Evolutionary conservation across 1,140 invertebrate genomes (phyloP).

Genomic region (Lutraria rhynchaena): DNA sequence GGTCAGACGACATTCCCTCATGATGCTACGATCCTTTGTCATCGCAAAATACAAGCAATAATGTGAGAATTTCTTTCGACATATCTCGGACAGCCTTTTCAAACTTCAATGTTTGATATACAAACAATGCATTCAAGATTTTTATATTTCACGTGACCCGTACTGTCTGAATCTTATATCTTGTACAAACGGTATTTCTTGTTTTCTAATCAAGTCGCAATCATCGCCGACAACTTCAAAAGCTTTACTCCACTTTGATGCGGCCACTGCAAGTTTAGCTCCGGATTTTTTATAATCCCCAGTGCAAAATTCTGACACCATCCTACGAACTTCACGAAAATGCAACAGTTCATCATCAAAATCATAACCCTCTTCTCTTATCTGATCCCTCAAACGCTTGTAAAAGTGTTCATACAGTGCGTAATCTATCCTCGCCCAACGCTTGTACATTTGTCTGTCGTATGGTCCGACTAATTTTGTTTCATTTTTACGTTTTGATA

Average conservation of each 20-base stretch:
- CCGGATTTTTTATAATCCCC: conserved; percentile 38
- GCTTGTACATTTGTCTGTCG: conserved; percentile 41
- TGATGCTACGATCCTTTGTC: no score
- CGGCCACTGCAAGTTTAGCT: conserved; percentile 44
- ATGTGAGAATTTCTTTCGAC: no score
- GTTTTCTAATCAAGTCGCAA: conserved; percentile 44
- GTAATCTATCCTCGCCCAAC: conserved; percentile 62
- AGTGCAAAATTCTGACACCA: conserved; percentile 36
- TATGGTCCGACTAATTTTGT: conserved; percentile 10
- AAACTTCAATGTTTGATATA: background rate
- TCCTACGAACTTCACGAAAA: conserved; percentile 44
- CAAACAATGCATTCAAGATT: background rate
- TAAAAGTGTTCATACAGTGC: conserved; percentile 66
- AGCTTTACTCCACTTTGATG: conserved; percentile 41
- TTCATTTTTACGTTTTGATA: conserved; percentile 9
- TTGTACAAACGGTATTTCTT: conserved; percentile 55
- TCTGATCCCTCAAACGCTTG: conserved; percentile 56
- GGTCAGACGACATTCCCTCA: no score
- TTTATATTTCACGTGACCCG: conserved; percentile 35
- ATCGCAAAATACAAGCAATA: no score
- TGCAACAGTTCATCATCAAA: conserved; percentile 62
- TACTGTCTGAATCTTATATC: conserved; percentile 58
- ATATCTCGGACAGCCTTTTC: no score
- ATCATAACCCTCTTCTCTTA: conserved; percentile 55
- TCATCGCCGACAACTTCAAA: conserved; percentile 55